These are phyloP conservation scores for Alentia gelatinosa DNA, from an alignment of 2,888 invertebrate species.

Conservation along the genomic window DNA sequence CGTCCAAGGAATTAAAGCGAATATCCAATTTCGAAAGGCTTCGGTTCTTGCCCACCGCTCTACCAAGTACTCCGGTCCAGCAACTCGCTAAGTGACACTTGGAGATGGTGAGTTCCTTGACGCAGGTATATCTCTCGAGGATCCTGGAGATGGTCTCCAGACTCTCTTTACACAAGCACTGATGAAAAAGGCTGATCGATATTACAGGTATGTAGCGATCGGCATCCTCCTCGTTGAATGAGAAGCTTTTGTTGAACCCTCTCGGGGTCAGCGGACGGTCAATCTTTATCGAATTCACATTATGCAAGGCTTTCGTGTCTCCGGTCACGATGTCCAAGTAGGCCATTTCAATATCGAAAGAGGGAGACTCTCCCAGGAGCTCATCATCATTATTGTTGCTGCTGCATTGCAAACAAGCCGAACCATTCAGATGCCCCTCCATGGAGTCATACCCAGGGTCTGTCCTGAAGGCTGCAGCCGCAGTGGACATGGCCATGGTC, in stretches of 20 bases:
- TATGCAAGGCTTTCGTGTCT: constrained; percentile 72
- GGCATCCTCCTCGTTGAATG: constrained; percentile 58
- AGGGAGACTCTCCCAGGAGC: constrained; percentile 69
- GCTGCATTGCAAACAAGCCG: not conserved
- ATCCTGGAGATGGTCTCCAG: constrained; percentile 70
- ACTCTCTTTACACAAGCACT: constrained; percentile 70
- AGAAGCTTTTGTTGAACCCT: constrained; percentile 65
- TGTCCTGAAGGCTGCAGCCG: not conserved
- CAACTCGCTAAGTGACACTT: constrained; percentile 73
- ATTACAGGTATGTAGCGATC: constrained; percentile 74
- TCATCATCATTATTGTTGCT: constrained; percentile 64
- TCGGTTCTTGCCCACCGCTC: constrained; percentile 68
- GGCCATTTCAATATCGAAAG: constrained; percentile 74
- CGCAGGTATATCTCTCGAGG: constrained; percentile 71
- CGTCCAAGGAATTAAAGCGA: constrained; percentile 74
- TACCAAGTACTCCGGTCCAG: constrained; percentile 70
- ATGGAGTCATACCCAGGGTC: not conserved
- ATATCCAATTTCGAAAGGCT: constrained; percentile 74
- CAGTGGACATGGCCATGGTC: constrained; percentile 16
- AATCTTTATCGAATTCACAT: constrained; percentile 72
- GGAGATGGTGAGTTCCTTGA: constrained; percentile 76
- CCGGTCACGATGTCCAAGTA: constrained; percentile 73
- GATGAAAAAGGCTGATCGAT: constrained; percentile 74
- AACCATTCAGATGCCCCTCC: constrained; percentile 1
- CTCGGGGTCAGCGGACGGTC: not conserved